Evolutionary conservation across 2,797 vertebrate species (phyloP).

Genomic region (Aselliscus stoliczkanus): DNA sequence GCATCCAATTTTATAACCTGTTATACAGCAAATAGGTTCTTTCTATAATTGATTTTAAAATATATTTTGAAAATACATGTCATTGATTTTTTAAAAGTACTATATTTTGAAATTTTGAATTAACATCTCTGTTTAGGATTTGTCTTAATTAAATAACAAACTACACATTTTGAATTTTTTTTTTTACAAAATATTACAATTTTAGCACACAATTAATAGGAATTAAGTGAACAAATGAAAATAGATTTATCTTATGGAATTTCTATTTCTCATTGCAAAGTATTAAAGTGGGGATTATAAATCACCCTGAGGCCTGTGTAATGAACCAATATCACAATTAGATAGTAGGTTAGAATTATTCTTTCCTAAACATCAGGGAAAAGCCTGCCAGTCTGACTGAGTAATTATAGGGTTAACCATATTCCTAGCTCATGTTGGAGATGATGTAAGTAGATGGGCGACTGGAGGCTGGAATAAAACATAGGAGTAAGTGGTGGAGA

Average conservation of each 20-base stretch:
- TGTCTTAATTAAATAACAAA: not conserved
- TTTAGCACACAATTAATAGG: not conserved
- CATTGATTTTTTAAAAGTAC: not conserved
- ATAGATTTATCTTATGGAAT: not conserved
- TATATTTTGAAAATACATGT: not conserved
- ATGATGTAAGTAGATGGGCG: not conserved
- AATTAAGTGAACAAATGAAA: slow-evolving; percentile 14
- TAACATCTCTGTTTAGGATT: not conserved
- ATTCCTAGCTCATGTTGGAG: not conserved
- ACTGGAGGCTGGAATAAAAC: not conserved
- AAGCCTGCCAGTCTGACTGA: not conserved
- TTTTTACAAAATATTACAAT: not conserved
- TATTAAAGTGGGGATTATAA: not conserved
- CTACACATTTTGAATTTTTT: not conserved
- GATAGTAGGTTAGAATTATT: not conserved
- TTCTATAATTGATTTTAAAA: not conserved
- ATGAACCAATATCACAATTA: not conserved
- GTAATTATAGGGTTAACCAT: not conserved
- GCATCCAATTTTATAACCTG: not conserved
- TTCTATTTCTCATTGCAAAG: not conserved
- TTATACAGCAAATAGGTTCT: not conserved
- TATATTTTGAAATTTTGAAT: not conserved
- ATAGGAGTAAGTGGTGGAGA: not conserved
- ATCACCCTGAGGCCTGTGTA: not conserved
- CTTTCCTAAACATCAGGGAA: not conserved